These are phyloP conservation scores for Polydrusus pterygomalis DNA, from an alignment of 2,888 invertebrate species.

Conservation along the genomic window DNA sequence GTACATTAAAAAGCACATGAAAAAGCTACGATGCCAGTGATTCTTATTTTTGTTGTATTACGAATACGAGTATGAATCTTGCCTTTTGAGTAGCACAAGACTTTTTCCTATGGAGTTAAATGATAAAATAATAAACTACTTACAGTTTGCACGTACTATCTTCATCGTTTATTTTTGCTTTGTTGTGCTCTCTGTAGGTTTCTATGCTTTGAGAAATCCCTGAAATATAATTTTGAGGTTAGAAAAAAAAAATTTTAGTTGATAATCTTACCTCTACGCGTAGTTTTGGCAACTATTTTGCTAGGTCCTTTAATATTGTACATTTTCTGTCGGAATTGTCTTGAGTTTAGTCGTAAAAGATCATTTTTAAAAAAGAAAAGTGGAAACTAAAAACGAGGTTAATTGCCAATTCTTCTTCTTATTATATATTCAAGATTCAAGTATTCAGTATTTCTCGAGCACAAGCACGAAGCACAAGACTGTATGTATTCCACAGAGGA, in stretches of 20 bases:
- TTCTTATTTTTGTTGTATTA: too few relatives aligned
- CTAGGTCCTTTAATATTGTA: constrained; percentile 93
- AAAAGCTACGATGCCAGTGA: too few relatives aligned
- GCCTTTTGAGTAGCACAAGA: neutral
- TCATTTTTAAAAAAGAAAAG: constrained; percentile 15
- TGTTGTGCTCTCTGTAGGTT: constrained; percentile 82
- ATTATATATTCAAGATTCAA: too few relatives aligned
- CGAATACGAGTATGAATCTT: too few relatives aligned
- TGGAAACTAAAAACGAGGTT: neutral
- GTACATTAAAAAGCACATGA: too few relatives aligned
- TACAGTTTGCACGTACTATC: constrained; percentile 81
- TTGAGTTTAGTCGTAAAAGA: neutral
- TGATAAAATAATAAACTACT: constrained; percentile 60
- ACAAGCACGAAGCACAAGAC: too few relatives aligned
- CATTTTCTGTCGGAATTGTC: constrained; percentile 74
- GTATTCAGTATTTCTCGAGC: too few relatives aligned
- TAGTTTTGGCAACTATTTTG: constrained; percentile 90
- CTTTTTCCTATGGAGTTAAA: neutral
- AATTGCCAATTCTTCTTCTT: neutral
- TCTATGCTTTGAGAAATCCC: constrained; percentile 89
- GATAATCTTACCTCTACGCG: constrained; percentile 76
- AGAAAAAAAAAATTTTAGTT: constrained; percentile 20
- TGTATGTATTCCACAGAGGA: neutral
- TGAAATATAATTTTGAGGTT: constrained; percentile 64
- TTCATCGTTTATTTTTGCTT: constrained; percentile 80